These are phyloP conservation scores for Lacerta agilis DNA, from an alignment of 2,797 vertebrate species.

Conservation along the genomic window DNA sequence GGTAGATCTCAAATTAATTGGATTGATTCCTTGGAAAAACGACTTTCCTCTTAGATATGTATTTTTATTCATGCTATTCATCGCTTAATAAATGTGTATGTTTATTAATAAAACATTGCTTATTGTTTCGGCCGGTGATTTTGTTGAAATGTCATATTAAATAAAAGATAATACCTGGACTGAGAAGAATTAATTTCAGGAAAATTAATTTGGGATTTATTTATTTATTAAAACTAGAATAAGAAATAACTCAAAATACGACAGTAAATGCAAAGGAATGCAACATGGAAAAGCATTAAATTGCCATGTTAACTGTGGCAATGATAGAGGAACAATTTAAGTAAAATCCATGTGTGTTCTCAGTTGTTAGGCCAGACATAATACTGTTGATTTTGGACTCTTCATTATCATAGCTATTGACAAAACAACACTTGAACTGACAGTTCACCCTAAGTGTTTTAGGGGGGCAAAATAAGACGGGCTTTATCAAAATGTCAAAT, in stretches of 20 bases:
- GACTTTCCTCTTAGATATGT: neutral
- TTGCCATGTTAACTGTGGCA: conserved; percentile 22
- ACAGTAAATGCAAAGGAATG: conserved; percentile 43
- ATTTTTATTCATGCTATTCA: conserved; percentile 12
- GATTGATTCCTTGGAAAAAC: conserved; percentile 4
- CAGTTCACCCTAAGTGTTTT: conserved; percentile 21
- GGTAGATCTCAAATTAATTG: conserved; percentile 27
- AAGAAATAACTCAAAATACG: neutral
- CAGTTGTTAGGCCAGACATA: neutral
- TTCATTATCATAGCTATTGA: conserved; percentile 38
- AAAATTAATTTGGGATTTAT: neutral
- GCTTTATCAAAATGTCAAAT: conserved; percentile 38
- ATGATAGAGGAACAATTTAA: conserved; percentile 19
- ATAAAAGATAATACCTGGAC: neutral
- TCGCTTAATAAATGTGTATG: neutral
- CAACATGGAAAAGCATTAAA: conserved; percentile 31
- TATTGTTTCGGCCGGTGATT: conserved; percentile 8
- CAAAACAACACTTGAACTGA: conserved; percentile 42
- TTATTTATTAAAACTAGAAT: neutral
- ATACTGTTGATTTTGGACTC: conserved; percentile 13
- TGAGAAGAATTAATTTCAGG: neutral
- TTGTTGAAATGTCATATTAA: conserved; percentile 11
- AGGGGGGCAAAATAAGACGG: neutral
- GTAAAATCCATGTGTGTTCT: conserved; percentile 17
- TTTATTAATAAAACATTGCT: conserved; percentile 12